These are phyloP conservation scores for Lathamus discolor DNA, from an alignment of 2,113 vertebrate genomes.

Conservation along the genomic window DNA sequence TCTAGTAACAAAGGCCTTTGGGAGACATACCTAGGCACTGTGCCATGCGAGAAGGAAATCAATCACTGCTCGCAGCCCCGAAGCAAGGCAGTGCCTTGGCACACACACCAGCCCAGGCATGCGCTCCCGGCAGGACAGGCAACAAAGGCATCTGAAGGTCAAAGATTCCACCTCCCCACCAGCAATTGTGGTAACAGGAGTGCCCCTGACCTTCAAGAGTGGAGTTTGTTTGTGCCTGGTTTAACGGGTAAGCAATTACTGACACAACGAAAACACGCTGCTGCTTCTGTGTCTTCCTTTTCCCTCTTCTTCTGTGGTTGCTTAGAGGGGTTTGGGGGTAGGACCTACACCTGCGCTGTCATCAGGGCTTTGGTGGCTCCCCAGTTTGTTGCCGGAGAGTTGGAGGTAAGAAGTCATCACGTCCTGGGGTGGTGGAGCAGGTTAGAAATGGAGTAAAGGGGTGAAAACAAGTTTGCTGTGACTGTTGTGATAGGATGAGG, in stretches of 20 bases:
- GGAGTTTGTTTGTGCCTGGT: not conserved
- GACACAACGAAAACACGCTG: not conserved
- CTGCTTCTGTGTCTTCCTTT: not conserved
- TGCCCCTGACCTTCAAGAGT: not conserved
- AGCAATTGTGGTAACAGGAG: not conserved
- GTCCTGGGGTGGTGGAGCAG: not conserved
- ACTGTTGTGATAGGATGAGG: not conserved
- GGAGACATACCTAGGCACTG: not conserved
- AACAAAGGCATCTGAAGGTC: conserved; percentile 29
- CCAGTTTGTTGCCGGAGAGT: not conserved
- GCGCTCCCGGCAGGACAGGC: not conserved
- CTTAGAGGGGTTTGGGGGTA: accelerated
- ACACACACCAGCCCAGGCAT: not conserved
- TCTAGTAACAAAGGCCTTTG: conserved; percentile 21
- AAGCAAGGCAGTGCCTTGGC: conserved; percentile 9
- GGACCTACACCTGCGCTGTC: not conserved
- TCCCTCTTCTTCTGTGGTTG: not conserved
- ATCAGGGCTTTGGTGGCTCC: not conserved
- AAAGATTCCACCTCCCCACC: not conserved
- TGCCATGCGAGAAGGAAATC: not conserved
- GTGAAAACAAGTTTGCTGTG: not conserved
- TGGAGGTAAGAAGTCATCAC: not conserved
- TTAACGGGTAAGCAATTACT: not conserved
- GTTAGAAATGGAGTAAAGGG: not conserved
- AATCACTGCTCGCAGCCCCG: not conserved